phyloP scores from a whole-genome alignment of 2,888 invertebrate species.

The Eretmocerus hayati region DNA sequence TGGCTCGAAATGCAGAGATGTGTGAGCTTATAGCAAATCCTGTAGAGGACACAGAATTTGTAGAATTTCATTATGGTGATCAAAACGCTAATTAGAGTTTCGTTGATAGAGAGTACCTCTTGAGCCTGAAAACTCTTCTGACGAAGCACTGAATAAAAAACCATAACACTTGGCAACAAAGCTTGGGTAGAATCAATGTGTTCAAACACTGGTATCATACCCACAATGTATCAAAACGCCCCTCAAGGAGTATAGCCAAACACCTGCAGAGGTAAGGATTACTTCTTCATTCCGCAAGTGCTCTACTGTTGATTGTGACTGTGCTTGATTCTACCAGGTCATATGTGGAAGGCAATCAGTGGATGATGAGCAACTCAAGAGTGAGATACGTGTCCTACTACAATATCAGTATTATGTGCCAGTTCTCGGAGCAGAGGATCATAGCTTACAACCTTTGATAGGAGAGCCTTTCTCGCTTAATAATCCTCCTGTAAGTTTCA shows the following conservation, averaged over 20 bases:
- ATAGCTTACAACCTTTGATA: conserved; percentile 65
- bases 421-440: conserved; percentile 72
- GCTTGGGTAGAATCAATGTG: conserved; percentile 73
- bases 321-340: conserved; percentile 53
- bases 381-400: conserved; percentile 57
- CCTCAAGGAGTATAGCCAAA: conserved; percentile 68
- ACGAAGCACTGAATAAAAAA: conserved; percentile 86
- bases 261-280: conserved; percentile 66
- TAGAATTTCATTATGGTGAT: conserved; percentile 68
- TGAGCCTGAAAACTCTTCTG: conserved; percentile 91
- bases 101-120: conserved; percentile 60
- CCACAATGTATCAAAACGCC: conserved; percentile 68
- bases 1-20: conserved; percentile 55
- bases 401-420: conserved; percentile 81
- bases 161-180: conserved; percentile 92
- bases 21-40: conserved; percentile 71
- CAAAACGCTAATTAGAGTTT: conserved; percentile 49
- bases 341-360: conserved; percentile 62
- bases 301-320: too few species aligned
- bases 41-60: conserved; percentile 67
- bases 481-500: conserved; percentile 61
- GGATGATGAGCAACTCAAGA: conserved; percentile 44
- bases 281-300: neutral
- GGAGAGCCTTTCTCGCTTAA: conserved; percentile 73
- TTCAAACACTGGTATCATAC: conserved; percentile 73